Evolutionary conservation across 2,888 invertebrate species (phyloP).

Genomic region (Ethmia dodecea): DNA sequence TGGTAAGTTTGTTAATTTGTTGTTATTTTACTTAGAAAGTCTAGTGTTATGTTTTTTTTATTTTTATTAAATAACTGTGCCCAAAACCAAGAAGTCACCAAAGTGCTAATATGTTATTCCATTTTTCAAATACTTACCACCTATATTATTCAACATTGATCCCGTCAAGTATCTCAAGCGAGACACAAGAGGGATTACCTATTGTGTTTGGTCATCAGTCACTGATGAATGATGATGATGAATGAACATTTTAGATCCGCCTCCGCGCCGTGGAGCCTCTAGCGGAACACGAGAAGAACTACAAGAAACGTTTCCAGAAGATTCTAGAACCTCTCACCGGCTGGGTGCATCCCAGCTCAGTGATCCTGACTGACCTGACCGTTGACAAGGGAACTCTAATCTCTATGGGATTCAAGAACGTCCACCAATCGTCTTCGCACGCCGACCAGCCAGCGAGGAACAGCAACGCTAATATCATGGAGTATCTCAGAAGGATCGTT

Average conservation of each 20-base stretch:
- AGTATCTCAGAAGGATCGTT: constrained; percentile 89
- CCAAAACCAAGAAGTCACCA: too few relatives aligned
- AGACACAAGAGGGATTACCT: too few relatives aligned
- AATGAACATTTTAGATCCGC: too few relatives aligned
- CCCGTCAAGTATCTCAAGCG: too few relatives aligned
- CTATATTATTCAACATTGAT: too few relatives aligned
- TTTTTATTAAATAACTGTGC: too few relatives aligned
- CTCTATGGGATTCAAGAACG: constrained; percentile 87
- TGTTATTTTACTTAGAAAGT: too few relatives aligned
- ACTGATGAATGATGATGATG: too few relatives aligned
- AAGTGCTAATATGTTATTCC: too few relatives aligned
- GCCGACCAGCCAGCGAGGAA: constrained; percentile 67
- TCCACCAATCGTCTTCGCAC: constrained; percentile 80
- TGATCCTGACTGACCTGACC: constrained; percentile 88
- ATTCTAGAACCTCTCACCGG: constrained; percentile 86
- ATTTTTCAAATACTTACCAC: too few relatives aligned
- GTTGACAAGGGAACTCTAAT: constrained; percentile 88
- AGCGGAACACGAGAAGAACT: constrained; percentile 86
- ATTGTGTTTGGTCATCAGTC: too few relatives aligned
- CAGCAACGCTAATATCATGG: constrained; percentile 89
- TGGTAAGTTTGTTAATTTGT: constrained; percentile 66
- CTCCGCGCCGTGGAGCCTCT: constrained; percentile 90
- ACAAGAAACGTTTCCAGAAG: constrained; percentile 88
- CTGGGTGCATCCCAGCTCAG: constrained; percentile 89
- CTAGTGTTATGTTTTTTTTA: too few relatives aligned